Base-by-base conservation (phyloP, 2,113 vertebrate genomes). In the Spea bombifrons region DNA sequence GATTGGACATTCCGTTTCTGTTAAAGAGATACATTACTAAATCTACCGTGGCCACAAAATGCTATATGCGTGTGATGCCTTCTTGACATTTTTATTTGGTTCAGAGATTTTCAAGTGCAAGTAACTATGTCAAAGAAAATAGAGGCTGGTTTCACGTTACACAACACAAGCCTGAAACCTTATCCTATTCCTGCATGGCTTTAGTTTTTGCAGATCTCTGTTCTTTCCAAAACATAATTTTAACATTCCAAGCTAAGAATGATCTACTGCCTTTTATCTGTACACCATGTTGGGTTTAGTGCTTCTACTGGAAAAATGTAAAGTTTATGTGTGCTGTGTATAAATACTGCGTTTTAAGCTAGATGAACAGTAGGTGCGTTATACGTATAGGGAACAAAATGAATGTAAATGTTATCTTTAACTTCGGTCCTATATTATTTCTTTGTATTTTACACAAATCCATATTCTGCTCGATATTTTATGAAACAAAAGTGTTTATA, bases 1-100 rank as follows among this genome's bases (percentile, higher is more conserved):
- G 30, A 59, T 13, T 59, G 15, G 9, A 4, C 55, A 59, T 59
- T 13, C 10, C 55, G 1, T 59, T 13, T 9, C 10, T 12, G 3
- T 8, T 46, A 68, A 68, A 68, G 46, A 68, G 67, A 70, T 70
- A 70, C 15, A 5, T 16, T 87, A 48, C 55, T 59, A 59, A 30
- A 55, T 66, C 81, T 73, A 75, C 0, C 0, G 71, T 30, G 57
- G 43, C 3, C 61, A 45, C 45, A 68, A 59, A 76, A 86, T 72
- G 70, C 8, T 73, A 66, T 48, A 17, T 81, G 59, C 59, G 69
- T 72, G 53, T 73, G 3, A 81, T 68, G 16, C 69, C 45, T 47
- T 59, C 0, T 0, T 17, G 15, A 3, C 43, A 53, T 52, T 83
- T 82, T 83, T 83, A 73, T 73, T 73, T 73, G 77, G 69, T 80